Evolutionary conservation across 1,140 invertebrate genomes (phyloP).

Genomic region (Scylla paramamosain): DNA sequence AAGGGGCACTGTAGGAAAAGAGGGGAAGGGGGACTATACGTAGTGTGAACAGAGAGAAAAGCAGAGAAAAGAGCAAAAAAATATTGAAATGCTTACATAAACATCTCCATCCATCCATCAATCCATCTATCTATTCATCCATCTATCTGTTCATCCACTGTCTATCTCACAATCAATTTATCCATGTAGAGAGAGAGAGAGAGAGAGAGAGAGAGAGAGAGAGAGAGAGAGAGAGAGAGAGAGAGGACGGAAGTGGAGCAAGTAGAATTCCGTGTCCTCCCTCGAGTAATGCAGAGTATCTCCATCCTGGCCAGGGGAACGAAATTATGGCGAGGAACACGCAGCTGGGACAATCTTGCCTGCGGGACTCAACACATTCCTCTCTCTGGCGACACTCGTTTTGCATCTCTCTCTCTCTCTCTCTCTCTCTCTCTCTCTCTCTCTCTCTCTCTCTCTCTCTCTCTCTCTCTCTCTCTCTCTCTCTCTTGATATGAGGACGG

Average conservation of each 20-base stretch:
- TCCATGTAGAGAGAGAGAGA: background rate
- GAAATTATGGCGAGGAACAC: background rate
- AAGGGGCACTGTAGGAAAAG: background rate
- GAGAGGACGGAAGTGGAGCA: background rate
- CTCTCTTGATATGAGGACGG: background rate
- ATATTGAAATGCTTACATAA: too few species aligned
- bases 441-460: slow-evolving; percentile 55
- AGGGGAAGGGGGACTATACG: background rate
- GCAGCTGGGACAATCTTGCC: slow-evolving; percentile 24
- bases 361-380: background rate
- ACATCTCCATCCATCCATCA: too few species aligned
- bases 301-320: background rate
- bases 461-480: slow-evolving; percentile 40
- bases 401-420: slow-evolving; percentile 24
- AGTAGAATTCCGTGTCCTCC: background rate
- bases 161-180: too few species aligned
- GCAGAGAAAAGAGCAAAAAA: background rate
- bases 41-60: slow-evolving; percentile 2
- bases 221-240: too few species aligned
- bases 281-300: background rate
- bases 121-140: too few species aligned
- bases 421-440: slow-evolving; percentile 45
- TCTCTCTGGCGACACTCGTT: slow-evolving; percentile 36
- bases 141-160: too few species aligned
- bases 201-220: background rate